phyloP scores from a whole-genome alignment of 2,888 invertebrate species.

The Schrankia costaestrigalis region DNA sequence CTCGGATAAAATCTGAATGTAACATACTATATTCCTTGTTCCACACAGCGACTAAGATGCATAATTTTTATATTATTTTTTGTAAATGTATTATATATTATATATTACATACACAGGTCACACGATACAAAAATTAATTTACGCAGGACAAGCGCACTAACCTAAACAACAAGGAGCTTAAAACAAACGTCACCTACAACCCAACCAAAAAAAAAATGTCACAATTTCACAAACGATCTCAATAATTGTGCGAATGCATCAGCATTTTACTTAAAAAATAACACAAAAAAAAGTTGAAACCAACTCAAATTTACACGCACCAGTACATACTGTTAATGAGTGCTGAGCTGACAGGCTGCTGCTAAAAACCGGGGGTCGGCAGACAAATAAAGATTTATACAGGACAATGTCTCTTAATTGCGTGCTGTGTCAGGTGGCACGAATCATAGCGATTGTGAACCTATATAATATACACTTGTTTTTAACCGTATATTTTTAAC shows the following conservation, averaged over 20 bases:
- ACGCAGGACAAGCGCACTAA: too few relatives aligned
- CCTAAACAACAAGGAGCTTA: too few relatives aligned
- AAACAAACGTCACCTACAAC: neutral
- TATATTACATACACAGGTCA: too few relatives aligned
- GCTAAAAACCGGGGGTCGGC: conserved; percentile 33
- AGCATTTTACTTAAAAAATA: conserved; percentile 13
- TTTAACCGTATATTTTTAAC: too few relatives aligned
- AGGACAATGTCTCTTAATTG: conserved; percentile 59
- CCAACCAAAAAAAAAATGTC: conserved; percentile 6
- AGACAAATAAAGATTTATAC: conserved; percentile 52
- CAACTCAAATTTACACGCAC: conserved; percentile 18
- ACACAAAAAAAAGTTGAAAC: conserved; percentile 20
- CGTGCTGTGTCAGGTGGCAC: conserved; percentile 38
- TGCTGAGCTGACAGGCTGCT: conserved; percentile 35
- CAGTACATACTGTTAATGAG: conserved; percentile 28
- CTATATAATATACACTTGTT: too few relatives aligned
- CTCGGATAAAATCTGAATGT: too few relatives aligned
- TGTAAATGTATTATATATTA: neutral
- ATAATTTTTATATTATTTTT: neutral
- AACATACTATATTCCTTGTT: too few relatives aligned
- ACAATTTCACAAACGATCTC: conserved; percentile 10
- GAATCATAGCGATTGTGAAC: conserved; percentile 24
- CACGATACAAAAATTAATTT: too few relatives aligned
- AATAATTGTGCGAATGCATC: conserved; percentile 14
- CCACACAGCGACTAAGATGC: too few relatives aligned